Percentiles rank a stretch among this genome's conserved stretches.
Evolutionary conservation across 2,113 vertebrate genomes (phyloP).

Genomic region (Oreochromis aureus): DNA sequence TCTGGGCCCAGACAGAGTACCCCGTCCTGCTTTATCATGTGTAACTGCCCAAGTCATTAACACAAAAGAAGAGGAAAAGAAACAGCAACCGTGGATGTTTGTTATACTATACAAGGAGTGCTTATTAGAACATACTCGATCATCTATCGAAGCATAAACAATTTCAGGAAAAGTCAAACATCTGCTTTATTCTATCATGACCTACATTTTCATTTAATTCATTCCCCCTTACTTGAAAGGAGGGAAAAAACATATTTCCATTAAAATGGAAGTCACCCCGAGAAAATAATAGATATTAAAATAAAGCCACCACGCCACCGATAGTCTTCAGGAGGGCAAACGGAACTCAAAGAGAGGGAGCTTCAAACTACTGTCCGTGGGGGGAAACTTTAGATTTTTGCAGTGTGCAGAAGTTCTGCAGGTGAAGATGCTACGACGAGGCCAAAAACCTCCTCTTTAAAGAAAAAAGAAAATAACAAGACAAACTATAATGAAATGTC

Average conservation of each 20-base stretch:
- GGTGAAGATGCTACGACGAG: slow-evolving; percentile 46
- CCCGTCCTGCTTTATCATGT: slow-evolving; percentile 34
- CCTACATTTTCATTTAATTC: slow-evolving; percentile 21
- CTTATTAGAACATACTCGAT: slow-evolving; percentile 50
- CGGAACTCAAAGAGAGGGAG: slow-evolving; percentile 3
- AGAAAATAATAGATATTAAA: slow-evolving; percentile 39
- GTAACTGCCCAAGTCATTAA: slow-evolving; percentile 31
- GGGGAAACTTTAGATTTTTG: slow-evolving; percentile 2
- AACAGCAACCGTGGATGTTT: slow-evolving; percentile 19
- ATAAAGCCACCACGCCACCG: slow-evolving; percentile 46
- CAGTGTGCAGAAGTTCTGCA: slow-evolving; percentile 14
- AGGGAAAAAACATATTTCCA: not conserved
- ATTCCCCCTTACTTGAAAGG: not conserved
- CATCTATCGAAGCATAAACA: slow-evolving; percentile 45
- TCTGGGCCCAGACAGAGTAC: slow-evolving; percentile 60
- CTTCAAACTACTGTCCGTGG: slow-evolving; percentile 1
- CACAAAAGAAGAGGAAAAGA: not conserved
- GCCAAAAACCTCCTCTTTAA: slow-evolving; percentile 21
- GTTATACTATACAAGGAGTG: slow-evolving; percentile 64
- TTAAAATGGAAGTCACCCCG: slow-evolving; percentile 20
- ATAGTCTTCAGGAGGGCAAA: slow-evolving; percentile 41
- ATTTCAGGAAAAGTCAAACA: slow-evolving; percentile 35
- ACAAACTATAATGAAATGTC: slow-evolving; percentile 13
- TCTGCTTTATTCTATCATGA: slow-evolving; percentile 27
- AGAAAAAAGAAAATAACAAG: not conserved